These are phyloP conservation scores for Meiosimyza platycephala DNA, from an alignment of 2,888 invertebrate species.

Conservation along the genomic window DNA sequence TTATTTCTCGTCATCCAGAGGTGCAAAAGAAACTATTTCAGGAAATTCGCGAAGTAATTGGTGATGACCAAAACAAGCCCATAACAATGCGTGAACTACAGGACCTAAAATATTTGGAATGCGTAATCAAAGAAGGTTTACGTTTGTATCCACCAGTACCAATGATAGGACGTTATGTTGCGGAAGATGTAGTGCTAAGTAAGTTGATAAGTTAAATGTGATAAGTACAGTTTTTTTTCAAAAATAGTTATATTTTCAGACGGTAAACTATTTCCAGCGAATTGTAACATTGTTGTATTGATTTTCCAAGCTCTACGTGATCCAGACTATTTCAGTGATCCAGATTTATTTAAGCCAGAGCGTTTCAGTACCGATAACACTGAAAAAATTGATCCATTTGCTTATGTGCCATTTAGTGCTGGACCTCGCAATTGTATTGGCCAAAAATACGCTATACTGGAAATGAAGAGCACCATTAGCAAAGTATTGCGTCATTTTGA, in stretches of 20 bases:
- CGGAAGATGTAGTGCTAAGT: conserved; percentile 71
- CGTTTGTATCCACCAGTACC: conserved; percentile 75
- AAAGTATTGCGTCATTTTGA: conserved; percentile 48
- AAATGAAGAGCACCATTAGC: conserved; percentile 50
- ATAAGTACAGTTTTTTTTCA: too few species aligned
- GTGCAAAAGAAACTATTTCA: conserved; percentile 53
- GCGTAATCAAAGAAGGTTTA: conserved; percentile 75
- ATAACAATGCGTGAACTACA: conserved; percentile 52
- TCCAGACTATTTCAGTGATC: conserved; percentile 47
- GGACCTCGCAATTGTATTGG: conserved; percentile 65
- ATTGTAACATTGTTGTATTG: conserved; percentile 52
- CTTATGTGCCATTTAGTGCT: conserved; percentile 58
- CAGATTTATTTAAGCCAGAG: conserved; percentile 48
- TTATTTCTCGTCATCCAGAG: conserved; percentile 55
- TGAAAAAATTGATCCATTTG: conserved; percentile 44
- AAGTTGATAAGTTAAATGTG: conserved; percentile 48
- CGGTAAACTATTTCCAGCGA: conserved; percentile 51
- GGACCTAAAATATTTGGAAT: conserved; percentile 69
- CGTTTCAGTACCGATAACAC: conserved; percentile 45
- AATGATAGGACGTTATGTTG: conserved; percentile 70
- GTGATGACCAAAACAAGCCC: conserved; percentile 48
- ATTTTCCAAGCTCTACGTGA: conserved; percentile 50
- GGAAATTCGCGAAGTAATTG: conserved; percentile 56
- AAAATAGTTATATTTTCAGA: conserved; percentile 22
- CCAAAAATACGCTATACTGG: conserved; percentile 54